Evolutionary conservation across 1,140 invertebrate species (phyloP), one percentile per base, ranked within the genome.

Genomic region (Pogonomyrmex californicus): DNA sequence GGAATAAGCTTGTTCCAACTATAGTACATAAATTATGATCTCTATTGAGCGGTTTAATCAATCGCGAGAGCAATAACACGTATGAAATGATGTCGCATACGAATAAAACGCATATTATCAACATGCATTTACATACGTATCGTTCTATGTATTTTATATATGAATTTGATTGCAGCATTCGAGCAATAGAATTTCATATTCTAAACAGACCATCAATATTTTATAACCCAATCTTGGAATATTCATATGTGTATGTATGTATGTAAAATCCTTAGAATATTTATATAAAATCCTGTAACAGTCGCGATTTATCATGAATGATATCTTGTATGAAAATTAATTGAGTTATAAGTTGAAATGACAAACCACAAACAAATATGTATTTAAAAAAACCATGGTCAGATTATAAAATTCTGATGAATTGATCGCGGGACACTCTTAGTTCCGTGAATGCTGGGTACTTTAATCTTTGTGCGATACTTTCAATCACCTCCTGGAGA

Each of bases 351-450:
- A 63, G 41, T 77, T 56, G 1, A 56, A 12, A 12, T 78, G 23
- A 51, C 5, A 77, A 0, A 49, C n/a, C 49, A 51, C 81, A 66
- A 75, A 47, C 9, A 14, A 68, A 81, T 51, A 73, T 56, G 30
- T 62, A 38, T 83, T 23, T 60, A 75, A 47, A 77, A 70, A 23
- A 81, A 66, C 62, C 66, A 2, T 56, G 1, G 51, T 68, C 49
- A 41, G 62, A 89, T 73, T 60, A 82, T 82, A 86, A 88, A 76
- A 86, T 62, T 58, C 6, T 71, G 58, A 87, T 66, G 9, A 70
- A 49, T 56, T 63, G 51, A 49, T 54, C 23, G 23, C 23, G 36
- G 73, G 44, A 77, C 56, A 78, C 14, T 33, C 23, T 23, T 23
- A 23, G 1, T 66, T 49, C 6, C 10, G 41, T 5, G 5, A 60